These are phyloP conservation scores for Trididemnum clinides DNA, from an alignment of 23 tunicate species.

Conservation along the genomic window DNA sequence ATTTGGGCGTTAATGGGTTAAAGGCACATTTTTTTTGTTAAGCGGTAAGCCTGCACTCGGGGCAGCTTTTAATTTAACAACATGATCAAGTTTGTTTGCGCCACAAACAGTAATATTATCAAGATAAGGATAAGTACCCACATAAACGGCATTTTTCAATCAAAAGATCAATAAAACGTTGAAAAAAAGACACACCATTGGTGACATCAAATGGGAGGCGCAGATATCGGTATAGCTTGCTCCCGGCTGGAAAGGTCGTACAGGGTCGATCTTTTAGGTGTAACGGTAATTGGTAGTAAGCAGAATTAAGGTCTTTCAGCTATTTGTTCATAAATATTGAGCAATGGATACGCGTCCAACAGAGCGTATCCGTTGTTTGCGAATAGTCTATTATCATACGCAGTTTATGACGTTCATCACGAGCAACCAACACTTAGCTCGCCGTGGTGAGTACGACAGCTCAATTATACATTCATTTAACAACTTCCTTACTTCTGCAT, in stretches of 20 bases:
- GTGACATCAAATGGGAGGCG: too few species aligned
- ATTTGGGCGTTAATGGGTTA: too few species aligned
- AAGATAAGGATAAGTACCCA: too few species aligned
- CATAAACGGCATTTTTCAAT: too few species aligned
- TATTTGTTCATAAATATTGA: background rate
- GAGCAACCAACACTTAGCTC: conserved; percentile 24
- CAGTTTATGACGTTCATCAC: conserved; percentile 4
- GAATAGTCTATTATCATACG: conserved; percentile 15
- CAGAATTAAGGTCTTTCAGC: conserved; percentile 5
- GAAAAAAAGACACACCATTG: too few species aligned
- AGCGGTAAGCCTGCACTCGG: too few species aligned
- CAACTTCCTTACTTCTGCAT: background rate
- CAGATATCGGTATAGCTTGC: too few species aligned
- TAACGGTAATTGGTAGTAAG: background rate
- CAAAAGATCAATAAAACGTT: too few species aligned
- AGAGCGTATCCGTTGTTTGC: background rate
- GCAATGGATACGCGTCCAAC: conserved; percentile 32
- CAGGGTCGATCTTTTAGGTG: background rate
- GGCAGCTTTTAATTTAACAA: too few species aligned
- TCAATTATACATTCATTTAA: conserved; percentile 13
- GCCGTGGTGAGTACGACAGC: conserved; percentile 20
- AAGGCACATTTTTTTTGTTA: too few species aligned
- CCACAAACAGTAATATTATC: too few species aligned
- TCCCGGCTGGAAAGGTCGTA: conserved; percentile 8
- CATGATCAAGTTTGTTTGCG: too few species aligned